Evolutionary conservation across 2,888 invertebrate genomes (phyloP).

Genomic region (Aromia moschata): DNA sequence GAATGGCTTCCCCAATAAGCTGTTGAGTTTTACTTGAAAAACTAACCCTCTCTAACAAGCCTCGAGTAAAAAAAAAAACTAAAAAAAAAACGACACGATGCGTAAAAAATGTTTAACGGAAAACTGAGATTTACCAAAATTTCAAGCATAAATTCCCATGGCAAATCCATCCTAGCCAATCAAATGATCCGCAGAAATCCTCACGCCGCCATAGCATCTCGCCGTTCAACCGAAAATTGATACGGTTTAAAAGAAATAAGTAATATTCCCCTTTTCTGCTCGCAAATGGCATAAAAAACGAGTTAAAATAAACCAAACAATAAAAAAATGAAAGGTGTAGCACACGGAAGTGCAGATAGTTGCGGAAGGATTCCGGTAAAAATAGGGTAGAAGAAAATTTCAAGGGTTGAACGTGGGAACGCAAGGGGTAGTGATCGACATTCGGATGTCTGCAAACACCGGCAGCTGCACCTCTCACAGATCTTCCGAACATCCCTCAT

Average conservation of each 20-base stretch:
- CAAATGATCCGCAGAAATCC: slow-evolving; percentile 13
- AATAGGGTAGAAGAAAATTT: slow-evolving; percentile 53
- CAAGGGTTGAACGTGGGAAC: slow-evolving; percentile 61
- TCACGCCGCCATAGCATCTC: slow-evolving; percentile 7
- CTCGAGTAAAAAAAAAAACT: too few species aligned
- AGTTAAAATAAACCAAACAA: slow-evolving; percentile 22
- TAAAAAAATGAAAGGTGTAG: slow-evolving; percentile 50
- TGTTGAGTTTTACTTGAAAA: too few species aligned
- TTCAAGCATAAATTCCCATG: slow-evolving; percentile 11
- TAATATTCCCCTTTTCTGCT: slow-evolving; percentile 32
- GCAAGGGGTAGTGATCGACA: slow-evolving; percentile 54
- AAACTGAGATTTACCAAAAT: background rate
- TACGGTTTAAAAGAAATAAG: slow-evolving; percentile 18
- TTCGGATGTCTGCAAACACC: slow-evolving; percentile 48
- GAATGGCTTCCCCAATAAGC: too few species aligned
- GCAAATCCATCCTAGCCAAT: slow-evolving; percentile 8
- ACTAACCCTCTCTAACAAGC: too few species aligned
- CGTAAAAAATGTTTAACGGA: background rate
- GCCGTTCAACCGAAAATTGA: slow-evolving; percentile 9
- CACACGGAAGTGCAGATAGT: slow-evolving; percentile 59
- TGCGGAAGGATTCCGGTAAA: slow-evolving; percentile 60
- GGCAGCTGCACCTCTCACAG: slow-evolving; percentile 49
- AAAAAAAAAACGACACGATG: background rate
- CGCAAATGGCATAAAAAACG: slow-evolving; percentile 28
- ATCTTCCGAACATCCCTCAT: slow-evolving; percentile 21